Percentiles rank a stretch among this genome's conserved stretches.
Conservation (phyloP, 2,888 invertebrate species). For the Caenorhabditis parvicauda region DNA sequence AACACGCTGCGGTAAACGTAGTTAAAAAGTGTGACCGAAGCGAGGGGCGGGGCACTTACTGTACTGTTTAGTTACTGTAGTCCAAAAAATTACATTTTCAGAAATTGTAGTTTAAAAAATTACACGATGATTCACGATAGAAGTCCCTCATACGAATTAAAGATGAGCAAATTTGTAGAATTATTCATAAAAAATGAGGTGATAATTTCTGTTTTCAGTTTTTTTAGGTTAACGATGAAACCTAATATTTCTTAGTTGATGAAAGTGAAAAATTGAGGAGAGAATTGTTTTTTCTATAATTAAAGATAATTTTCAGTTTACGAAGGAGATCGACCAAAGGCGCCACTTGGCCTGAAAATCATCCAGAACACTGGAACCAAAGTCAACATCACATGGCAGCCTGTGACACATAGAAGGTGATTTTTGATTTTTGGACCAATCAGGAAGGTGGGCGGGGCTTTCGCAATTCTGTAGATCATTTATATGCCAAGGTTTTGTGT, state of each 20-base stretch:
- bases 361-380: slow-evolving; percentile 39
- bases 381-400: slow-evolving; percentile 44
- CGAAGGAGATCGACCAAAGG: slow-evolving; percentile 24
- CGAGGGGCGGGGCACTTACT: no score
- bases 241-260: neutral
- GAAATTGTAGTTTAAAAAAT: neutral
- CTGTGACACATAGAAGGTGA: slow-evolving; percentile 11
- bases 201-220: neutral
- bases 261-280: neutral
- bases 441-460: no score
- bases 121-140: neutral
- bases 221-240: neutral
- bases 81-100: neutral
- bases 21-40: no score
- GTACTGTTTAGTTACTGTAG: no score
- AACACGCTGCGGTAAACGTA: no score
- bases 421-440: no score
- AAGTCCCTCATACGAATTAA: neutral
- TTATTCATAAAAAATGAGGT: no score
- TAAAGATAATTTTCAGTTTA: slow-evolving; percentile 6
- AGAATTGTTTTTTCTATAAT: neutral
- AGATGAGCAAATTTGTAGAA: no score
- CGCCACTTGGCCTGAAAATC: slow-evolving; percentile 33
- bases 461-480: no score
- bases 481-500: no score